Percentiles rank a stretch among this genome's conserved stretches.
Evolutionary conservation across 1,140 invertebrate species (phyloP).

Genomic region (Yoshiicerus persimilis): DNA sequence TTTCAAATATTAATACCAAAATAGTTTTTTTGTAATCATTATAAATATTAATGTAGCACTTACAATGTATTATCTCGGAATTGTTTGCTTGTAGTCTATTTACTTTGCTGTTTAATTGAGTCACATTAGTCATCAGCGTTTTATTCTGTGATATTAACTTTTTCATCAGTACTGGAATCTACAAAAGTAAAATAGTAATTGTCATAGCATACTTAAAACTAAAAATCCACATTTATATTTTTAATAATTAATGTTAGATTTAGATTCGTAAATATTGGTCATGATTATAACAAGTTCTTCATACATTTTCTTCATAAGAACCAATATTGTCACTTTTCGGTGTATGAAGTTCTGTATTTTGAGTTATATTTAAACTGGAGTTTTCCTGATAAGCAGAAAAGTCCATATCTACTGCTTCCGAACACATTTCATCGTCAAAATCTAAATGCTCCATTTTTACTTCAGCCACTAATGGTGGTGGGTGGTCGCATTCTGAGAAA

Average conservation of each 20-base stretch:
- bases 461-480: neutral
- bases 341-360: neutral
- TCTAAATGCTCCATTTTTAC: neutral
- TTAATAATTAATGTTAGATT: too few species aligned
- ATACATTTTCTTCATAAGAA: neutral
- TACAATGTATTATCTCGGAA: neutral
- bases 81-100: neutral
- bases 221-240: neutral
- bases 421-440: neutral
- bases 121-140: neutral
- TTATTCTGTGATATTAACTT: neutral
- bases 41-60: too few species aligned
- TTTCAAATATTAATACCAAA: too few species aligned
- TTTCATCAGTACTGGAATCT: neutral
- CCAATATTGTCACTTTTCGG: neutral
- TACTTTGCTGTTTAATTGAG: neutral
- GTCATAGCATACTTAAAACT: neutral
- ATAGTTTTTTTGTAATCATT: too few species aligned
- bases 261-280: too few species aligned
- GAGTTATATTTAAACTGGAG: neutral
- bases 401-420: neutral
- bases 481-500: neutral
- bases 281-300: too few species aligned
- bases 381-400: neutral
- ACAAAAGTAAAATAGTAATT: too few species aligned